Evolutionary conservation across 1,140 invertebrate genomes (phyloP).

Genomic region (Drosophila baimaii): DNA sequence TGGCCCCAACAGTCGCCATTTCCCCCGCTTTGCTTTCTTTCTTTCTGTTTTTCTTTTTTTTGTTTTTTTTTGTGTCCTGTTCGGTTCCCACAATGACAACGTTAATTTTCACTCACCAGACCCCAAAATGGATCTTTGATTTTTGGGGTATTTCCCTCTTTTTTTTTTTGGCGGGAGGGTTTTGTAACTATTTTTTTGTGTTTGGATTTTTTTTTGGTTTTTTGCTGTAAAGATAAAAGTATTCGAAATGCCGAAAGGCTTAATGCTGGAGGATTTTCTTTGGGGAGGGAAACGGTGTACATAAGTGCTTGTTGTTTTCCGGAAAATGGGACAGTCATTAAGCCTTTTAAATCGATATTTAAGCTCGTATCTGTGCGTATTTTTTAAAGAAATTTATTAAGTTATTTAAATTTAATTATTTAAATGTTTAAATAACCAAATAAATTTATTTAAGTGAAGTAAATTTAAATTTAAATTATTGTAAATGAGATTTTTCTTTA

Average conservation of each 20-base stretch:
- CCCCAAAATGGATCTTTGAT: constrained; percentile 37
- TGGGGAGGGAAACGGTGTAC: background rate
- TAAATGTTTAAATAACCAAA: too few species aligned
- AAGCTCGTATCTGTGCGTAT: background rate
- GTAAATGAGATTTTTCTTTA: too few species aligned
- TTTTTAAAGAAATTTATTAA: background rate
- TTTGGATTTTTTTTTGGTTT: background rate
- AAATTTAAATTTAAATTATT: too few species aligned
- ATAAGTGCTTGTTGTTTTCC: background rate
- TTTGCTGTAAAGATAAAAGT: background rate
- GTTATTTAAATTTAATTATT: background rate
- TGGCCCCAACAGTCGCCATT: constrained; percentile 6
- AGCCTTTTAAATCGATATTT: background rate
- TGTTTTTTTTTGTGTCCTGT: background rate
- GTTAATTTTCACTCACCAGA: constrained; percentile 42
- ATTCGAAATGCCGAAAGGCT: constrained; percentile 1
- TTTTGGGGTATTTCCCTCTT: constrained; percentile 1
- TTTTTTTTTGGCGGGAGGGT: background rate
- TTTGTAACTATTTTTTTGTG: background rate
- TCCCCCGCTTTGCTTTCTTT: background rate
- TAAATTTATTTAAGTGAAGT: too few species aligned
- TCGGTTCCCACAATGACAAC: constrained; percentile 32
- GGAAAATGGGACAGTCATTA: constrained; percentile 1
- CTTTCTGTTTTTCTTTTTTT: background rate
- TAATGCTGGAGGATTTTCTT: constrained; percentile 4